Evolutionary conservation across 2,113 vertebrate genomes (phyloP), one percentile per base, ranked within the genome.

Genomic region (Nibea coibor): DNA sequence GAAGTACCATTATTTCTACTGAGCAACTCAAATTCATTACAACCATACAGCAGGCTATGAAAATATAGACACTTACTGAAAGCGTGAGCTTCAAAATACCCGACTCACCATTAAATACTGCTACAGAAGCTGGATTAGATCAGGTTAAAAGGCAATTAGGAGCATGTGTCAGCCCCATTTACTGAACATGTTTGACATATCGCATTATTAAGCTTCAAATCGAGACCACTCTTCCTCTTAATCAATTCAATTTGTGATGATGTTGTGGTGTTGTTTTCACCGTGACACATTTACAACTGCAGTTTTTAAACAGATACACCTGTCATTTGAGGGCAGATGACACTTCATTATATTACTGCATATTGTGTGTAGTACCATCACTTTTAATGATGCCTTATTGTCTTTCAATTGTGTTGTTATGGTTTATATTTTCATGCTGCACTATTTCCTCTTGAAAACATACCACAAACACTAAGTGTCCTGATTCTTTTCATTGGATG

Each of bases 1-100:
- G 45, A 68, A 71, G 78, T 64, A 28, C 24, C 31, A 72, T 65
- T 66, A 80, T 74, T 78, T 77, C 39, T 61, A 28, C 15, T 20
- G 24, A 70, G 39, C 14, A 75, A 59, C 48, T 76, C 3, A 48
- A 31, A 58, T 64, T 57, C 8, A 69, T 79, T 81, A 19, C 80
- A 24, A 35, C 28, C 16, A 42, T 24, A 26, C 0, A 1, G 51
- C 50, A 65, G 53, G 48, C 69, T 72, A 48, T 68, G 3, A 39
- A 56, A 64, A 71, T 5, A 45, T 2, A 43, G 51, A 63, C 43
- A 65, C 16, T n/a, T 64, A 12, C 24, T 43, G 12, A 61, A 72
- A 57, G 9, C 5, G 3, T 35, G 0, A 69, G 4, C 16, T 47
- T 62, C 20, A 15, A 51, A 78, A 24, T 26, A 64, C 19, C 19